Evolutionary conservation across 2,888 invertebrate genomes (phyloP), one percentile per base, ranked within the genome.

Genomic region (Thereva unica): DNA sequence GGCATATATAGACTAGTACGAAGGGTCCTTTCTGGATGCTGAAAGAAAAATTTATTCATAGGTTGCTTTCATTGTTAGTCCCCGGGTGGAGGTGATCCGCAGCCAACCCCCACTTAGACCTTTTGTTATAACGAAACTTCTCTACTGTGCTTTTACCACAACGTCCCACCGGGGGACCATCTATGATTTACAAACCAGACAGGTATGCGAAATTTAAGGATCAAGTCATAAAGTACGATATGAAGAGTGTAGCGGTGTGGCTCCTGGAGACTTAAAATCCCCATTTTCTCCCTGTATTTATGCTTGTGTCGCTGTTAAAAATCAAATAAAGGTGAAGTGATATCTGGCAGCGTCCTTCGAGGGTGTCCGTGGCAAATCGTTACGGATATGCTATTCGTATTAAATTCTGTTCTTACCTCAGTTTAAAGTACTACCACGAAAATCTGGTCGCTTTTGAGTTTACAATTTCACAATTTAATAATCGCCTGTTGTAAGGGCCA

Each of bases 21-120:
- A 50, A 50, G 50, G 35, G 50, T 50, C 50, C 50, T 35, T 50
- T 50, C 12, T 35, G 23, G 50, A 50, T 23, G 23, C 23, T 23
- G 23, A 50, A 50, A 35, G 50, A 61, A 61, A 61, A 61, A 61
- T 61, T 61, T 61, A 61, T 61, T 61, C 61, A 61, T 61, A 61
- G 61, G 50, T 61, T 61, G 61, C 23, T 61, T 61, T 61, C 61
- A 50, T 47, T 23, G 61, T 38, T 41, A 12, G 61, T 61, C 61
- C 61, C 61, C 45, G 34, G 45, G 50, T 50, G 50, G 50, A 50
- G 40, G 38, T 49, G 40, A 41, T 12, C 23, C 34, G 10, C 23
- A 41, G 45, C 49, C 40, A 50, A 45, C 12, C 38, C 61, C 61
- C 50, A 49, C 50, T 8, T 23, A 23, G 23, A 23, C 23, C 23